Conservation (phyloP, 2,888 invertebrate genomes). For the Allolobophora icterica region DNA sequence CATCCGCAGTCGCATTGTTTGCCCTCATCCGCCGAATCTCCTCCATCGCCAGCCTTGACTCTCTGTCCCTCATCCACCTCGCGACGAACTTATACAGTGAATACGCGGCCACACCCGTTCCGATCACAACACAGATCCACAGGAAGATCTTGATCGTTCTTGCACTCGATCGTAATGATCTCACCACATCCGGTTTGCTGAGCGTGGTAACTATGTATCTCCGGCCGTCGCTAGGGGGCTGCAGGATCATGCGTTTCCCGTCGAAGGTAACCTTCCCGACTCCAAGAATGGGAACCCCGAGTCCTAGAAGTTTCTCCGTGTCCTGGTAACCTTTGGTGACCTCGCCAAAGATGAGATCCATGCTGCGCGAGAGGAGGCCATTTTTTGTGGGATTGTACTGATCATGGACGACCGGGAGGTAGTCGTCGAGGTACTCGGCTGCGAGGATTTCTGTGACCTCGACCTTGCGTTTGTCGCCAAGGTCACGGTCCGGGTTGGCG, state of each 20-base stretch:
- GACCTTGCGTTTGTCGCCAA: slow-evolving; percentile 26
- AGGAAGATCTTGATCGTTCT: slow-evolving; percentile 69
- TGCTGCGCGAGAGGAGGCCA: slow-evolving; percentile 79
- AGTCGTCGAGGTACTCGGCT: slow-evolving; percentile 72
- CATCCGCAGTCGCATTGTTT: background rate
- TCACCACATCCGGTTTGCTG: slow-evolving; percentile 77
- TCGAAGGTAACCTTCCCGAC: slow-evolving; percentile 78
- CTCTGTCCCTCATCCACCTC: slow-evolving; percentile 43
- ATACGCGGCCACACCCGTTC: slow-evolving; percentile 68
- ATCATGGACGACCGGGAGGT: slow-evolving; percentile 83
- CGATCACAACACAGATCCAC: slow-evolving; percentile 70
- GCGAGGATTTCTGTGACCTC: slow-evolving; percentile 71
- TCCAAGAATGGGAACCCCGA: slow-evolving; percentile 80
- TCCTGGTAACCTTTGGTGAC: slow-evolving; percentile 82
- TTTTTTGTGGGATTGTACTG: slow-evolving; percentile 80
- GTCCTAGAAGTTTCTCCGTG: slow-evolving; percentile 84
- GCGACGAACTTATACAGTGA: slow-evolving; percentile 68
- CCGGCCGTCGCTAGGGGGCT: slow-evolving; percentile 73
- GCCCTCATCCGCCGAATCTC: slow-evolving; percentile 6
- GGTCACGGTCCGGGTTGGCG: slow-evolving; percentile 24
- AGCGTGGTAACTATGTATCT: slow-evolving; percentile 79
- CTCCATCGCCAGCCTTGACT: background rate
- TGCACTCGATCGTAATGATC: slow-evolving; percentile 76
- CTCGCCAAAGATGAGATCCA: slow-evolving; percentile 85
- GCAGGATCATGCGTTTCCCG: slow-evolving; percentile 57